These are phyloP conservation scores for Spicauda simplicius DNA, from an alignment of 2,888 invertebrate species.

Conservation along the genomic window DNA sequence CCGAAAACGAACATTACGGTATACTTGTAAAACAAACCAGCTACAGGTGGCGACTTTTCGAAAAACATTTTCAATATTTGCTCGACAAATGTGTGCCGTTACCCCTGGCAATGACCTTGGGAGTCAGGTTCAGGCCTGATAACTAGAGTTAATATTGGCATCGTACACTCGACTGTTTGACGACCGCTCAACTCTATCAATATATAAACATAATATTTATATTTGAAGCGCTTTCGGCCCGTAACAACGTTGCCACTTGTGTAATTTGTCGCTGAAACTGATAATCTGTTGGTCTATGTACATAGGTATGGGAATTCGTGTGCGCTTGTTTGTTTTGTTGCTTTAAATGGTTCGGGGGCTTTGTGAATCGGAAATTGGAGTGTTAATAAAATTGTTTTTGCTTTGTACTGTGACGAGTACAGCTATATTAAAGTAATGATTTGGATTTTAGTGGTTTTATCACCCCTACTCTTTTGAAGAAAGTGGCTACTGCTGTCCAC, in stretches of 20 bases:
- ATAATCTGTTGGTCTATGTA: slow-evolving; percentile 68
- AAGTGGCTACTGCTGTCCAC: too few relatives aligned
- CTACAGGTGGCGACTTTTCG: slow-evolving; percentile 40
- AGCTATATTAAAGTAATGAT: too few relatives aligned
- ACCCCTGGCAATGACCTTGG: slow-evolving; percentile 76
- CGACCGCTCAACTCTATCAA: slow-evolving; percentile 82
- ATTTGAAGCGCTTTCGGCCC: slow-evolving; percentile 75
- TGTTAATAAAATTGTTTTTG: neutral
- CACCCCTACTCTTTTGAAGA: too few relatives aligned
- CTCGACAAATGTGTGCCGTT: slow-evolving; percentile 46
- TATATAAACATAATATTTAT: slow-evolving; percentile 85
- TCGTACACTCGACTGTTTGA: slow-evolving; percentile 78
- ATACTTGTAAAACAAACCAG: slow-evolving; percentile 29
- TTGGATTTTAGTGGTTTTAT: too few relatives aligned
- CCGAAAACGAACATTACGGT: slow-evolving; percentile 18
- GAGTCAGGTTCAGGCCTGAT: slow-evolving; percentile 72
- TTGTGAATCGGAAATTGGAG: neutral
- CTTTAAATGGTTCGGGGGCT: slow-evolving; percentile 12
- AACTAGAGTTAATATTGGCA: slow-evolving; percentile 84
- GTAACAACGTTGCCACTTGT: slow-evolving; percentile 65
- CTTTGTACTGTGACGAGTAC: neutral
- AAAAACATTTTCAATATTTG: slow-evolving; percentile 49
- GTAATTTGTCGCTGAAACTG: slow-evolving; percentile 79
- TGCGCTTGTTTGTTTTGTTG: slow-evolving; percentile 29
- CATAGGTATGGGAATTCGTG: slow-evolving; percentile 36